phyloP scores from a whole-genome alignment of 2,113 vertebrate genomes.

The Pelobates fuscus region DNA sequence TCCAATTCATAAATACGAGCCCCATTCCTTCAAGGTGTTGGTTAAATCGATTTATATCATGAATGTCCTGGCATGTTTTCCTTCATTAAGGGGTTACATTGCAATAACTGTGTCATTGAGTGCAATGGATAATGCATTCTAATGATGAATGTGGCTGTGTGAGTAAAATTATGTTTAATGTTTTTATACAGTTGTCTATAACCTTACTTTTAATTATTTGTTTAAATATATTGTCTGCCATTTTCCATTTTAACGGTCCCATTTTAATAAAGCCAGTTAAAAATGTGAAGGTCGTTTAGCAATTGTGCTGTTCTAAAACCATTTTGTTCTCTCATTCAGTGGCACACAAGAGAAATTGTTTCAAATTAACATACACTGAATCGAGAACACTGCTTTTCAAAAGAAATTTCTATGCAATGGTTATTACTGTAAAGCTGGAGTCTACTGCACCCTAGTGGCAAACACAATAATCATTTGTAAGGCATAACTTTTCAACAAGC shows the following conservation, averaged over 20 bases:
- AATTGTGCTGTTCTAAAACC: conserved; percentile 8
- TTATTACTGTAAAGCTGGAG: conserved; percentile 43
- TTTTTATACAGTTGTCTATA: too few relatives aligned
- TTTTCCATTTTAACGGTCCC: neutral
- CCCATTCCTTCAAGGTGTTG: too few relatives aligned
- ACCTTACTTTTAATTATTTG: too few relatives aligned
- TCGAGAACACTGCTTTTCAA: neutral
- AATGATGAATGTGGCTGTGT: too few relatives aligned
- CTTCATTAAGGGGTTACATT: too few relatives aligned
- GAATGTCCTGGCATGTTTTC: too few relatives aligned
- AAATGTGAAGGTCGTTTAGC: neutral
- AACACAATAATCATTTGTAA: conserved; percentile 48
- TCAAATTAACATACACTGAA: conserved; percentile 34
- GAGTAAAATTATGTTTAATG: too few relatives aligned
- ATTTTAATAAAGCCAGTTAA: conserved; percentile 4
- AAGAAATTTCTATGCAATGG: neutral
- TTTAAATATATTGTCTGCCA: too few relatives aligned
- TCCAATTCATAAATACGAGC: too few relatives aligned
- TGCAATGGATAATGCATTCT: too few relatives aligned
- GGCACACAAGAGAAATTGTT: conserved; percentile 22
- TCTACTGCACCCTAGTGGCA: conserved; percentile 64
- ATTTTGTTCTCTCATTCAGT: conserved; percentile 21
- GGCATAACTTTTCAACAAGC: conserved; percentile 31
- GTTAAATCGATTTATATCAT: too few relatives aligned
- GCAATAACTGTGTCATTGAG: too few relatives aligned